Percentiles rank a stretch among this genome's conserved stretches.
These are phyloP conservation scores for Desmophyllum pertusum DNA, from an alignment of 92 coral and sea anemone species.

Conservation along the genomic window DNA sequence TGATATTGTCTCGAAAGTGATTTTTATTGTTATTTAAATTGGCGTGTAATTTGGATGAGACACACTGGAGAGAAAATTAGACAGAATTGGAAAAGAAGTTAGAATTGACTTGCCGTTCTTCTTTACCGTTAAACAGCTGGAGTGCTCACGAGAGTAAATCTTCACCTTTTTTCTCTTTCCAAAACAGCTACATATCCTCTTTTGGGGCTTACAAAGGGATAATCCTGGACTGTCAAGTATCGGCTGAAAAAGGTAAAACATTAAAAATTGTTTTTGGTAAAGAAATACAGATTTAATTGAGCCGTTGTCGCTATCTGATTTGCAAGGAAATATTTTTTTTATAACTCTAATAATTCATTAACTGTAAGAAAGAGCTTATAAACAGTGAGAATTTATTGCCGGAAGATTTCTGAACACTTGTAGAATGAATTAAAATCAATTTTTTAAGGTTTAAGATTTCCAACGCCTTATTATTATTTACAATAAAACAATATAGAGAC, in stretches of 20 bases:
- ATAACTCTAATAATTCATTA: not conserved
- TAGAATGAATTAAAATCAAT: not conserved
- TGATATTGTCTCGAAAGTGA: constrained; percentile 16
- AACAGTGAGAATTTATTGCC: not conserved
- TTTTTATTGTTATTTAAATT: not conserved
- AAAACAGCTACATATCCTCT: not conserved
- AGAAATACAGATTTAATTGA: not conserved
- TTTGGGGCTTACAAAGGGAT: not conserved
- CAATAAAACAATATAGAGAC: not conserved
- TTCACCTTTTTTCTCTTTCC: not conserved
- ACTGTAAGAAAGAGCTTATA: no score
- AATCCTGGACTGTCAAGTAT: not conserved
- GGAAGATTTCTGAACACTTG: not conserved
- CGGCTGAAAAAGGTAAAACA: not conserved
- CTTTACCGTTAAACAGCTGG: not conserved
- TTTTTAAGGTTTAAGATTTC: not conserved
- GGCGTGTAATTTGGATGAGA: not conserved
- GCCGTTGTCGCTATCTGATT: not conserved
- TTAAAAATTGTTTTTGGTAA: not conserved
- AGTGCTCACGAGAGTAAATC: not conserved
- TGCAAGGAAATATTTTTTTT: not conserved
- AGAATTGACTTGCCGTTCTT: not conserved
- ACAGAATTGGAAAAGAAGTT: not conserved
- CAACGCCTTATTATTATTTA: not conserved
- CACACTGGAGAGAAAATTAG: not conserved